phyloP scores from a whole-genome alignment of 2,888 invertebrate species.

The Perizoma flavofasciatum region DNA sequence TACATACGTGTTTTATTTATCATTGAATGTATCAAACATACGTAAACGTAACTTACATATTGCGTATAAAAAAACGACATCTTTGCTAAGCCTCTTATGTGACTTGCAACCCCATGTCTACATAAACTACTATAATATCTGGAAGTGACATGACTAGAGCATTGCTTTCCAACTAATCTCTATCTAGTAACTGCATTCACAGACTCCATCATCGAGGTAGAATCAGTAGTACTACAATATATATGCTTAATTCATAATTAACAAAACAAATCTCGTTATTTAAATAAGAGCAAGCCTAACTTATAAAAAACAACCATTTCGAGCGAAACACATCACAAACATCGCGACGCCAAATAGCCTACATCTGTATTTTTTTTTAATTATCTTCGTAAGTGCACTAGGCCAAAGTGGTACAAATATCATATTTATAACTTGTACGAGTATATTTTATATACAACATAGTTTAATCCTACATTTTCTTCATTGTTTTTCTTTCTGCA shows the following conservation, averaged over 20 bases:
- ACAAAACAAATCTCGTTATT: too few relatives aligned
- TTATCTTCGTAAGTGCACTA: too few relatives aligned
- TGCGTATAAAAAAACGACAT: slow-evolving; percentile 3
- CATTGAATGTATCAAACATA: slow-evolving; percentile 1
- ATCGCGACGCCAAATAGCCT: neutral
- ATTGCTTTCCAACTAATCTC: neutral
- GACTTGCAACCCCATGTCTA: neutral
- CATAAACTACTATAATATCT: neutral
- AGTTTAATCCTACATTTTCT: slow-evolving; percentile 6
- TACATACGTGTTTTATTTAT: slow-evolving; percentile 73
- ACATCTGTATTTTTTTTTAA: too few relatives aligned
- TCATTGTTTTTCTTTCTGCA: too few relatives aligned
- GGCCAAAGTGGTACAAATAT: slow-evolving; percentile 2
- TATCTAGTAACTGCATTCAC: neutral
- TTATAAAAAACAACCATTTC: too few relatives aligned
- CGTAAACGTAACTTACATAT: neutral
- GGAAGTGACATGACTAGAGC: neutral
- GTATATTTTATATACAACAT: slow-evolving; percentile 9
- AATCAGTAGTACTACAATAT: too few relatives aligned
- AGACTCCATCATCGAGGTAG: neutral
- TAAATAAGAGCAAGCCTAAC: too few relatives aligned
- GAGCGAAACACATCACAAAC: too few relatives aligned
- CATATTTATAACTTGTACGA: neutral
- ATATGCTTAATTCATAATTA: too few relatives aligned
- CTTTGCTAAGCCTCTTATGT: neutral